A percentile compares a stretch with the other conserved stretches of the same genome.
Conservation (phyloP, 2,113 vertebrate species). For the Malurus melanocephalus region DNA sequence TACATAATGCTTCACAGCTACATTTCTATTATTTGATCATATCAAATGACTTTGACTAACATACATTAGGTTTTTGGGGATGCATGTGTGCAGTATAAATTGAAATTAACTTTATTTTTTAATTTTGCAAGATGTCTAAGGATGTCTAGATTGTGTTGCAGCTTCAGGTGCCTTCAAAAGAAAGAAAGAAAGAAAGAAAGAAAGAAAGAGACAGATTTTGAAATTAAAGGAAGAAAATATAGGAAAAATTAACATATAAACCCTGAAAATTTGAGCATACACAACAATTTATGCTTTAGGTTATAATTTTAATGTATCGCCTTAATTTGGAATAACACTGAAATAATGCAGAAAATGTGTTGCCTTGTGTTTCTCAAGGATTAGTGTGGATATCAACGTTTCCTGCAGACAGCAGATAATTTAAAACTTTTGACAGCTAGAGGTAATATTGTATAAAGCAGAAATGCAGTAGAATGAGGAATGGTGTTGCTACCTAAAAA, state of each 20-base stretch:
- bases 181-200: background rate
- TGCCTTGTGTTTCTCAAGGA: background rate
- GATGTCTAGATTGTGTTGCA: background rate
- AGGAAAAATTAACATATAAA: background rate
- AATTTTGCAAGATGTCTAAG: background rate
- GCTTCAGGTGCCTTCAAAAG: background rate
- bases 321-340: background rate
- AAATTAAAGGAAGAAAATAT: background rate
- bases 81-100: background rate
- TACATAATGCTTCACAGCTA: background rate
- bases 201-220: background rate
- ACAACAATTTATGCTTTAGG: background rate
- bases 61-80: background rate
- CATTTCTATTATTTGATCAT: background rate
- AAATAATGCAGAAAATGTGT: background rate
- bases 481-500: background rate
- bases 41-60: background rate
- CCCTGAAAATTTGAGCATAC: background rate
- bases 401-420: background rate
- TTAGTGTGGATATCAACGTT: background rate
- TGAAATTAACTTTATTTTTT: background rate
- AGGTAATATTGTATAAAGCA: background rate
- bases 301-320: background rate
- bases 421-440: background rate
- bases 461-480: background rate